Conservation (phyloP, 2,113 vertebrate genomes). For the Eubucco bourcierii region DNA sequence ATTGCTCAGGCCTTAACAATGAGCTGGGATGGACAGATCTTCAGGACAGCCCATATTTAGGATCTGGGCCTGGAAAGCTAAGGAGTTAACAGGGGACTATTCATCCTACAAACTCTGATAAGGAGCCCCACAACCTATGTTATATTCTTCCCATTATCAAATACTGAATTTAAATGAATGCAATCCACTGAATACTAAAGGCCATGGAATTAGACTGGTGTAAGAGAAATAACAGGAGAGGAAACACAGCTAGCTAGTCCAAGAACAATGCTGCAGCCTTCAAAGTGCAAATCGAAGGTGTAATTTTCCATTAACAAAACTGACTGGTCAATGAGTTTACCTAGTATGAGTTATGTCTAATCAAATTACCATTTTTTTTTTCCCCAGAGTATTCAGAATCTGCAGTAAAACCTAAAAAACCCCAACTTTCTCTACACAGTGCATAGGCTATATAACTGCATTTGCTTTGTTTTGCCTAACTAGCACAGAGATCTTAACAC, state of each 20-base stretch:
- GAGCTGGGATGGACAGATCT: constrained; percentile 2
- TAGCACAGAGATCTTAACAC: not conserved
- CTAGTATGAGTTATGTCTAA: not conserved
- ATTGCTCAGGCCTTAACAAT: constrained; percentile 34
- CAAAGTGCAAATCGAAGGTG: not conserved
- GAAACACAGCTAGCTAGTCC: not conserved
- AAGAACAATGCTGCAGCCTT: not conserved
- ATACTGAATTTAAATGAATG: constrained; percentile 43
- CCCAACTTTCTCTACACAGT: not conserved
- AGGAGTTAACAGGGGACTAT: not conserved
- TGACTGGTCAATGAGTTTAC: not conserved
- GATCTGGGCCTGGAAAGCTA: constrained; percentile 10
- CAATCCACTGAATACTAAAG: not conserved
- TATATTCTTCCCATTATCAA: not conserved
- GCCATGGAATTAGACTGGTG: not conserved
- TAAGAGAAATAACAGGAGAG: not conserved
- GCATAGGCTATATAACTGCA: not conserved
- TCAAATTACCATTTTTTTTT: not conserved
- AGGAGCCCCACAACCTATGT: constrained; percentile 15
- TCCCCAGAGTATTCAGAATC: not conserved
- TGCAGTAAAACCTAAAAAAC: not conserved
- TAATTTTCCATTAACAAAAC: not conserved
- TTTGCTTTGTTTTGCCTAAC: not conserved
- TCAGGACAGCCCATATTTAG: not conserved
- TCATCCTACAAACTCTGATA: constrained; percentile 23